Percentiles rank a stretch among this genome's conserved stretches.
Evolutionary conservation across 2,888 invertebrate genomes (phyloP).

Genomic region (Artemia sp.): DNA sequence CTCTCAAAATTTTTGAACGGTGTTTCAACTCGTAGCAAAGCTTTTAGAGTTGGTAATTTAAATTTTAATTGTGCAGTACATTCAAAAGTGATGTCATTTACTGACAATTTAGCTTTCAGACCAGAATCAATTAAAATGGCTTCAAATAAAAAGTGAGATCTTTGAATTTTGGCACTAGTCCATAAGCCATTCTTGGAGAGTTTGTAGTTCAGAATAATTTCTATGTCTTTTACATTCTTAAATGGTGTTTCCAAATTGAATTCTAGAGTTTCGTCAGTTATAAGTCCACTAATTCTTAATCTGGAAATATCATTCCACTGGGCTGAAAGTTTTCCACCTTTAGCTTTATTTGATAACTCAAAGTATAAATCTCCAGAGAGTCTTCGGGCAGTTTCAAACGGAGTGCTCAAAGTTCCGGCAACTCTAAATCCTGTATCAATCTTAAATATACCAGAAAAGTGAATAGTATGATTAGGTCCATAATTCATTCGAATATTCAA

Average conservation of each 20-base stretch:
- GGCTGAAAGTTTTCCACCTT: conserved; percentile 1
- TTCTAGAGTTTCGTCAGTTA: neutral
- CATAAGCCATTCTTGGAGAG: neutral
- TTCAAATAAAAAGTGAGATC: neutral
- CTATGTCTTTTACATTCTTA: neutral
- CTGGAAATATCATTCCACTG: neutral
- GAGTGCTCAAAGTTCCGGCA: conserved; percentile 23
- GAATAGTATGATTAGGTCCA: conserved; percentile 22
- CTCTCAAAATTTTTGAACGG: conserved; percentile 26
- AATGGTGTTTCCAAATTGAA: conserved; percentile 16
- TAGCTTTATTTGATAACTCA: neutral
- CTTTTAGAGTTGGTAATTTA: conserved; percentile 8
- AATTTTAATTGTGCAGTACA: conserved; percentile 14
- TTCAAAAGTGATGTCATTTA: neutral
- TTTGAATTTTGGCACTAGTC: neutral
- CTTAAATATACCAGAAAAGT: conserved; percentile 22
- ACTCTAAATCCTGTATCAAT: conserved; percentile 21
- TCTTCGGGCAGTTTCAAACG: conserved; percentile 22
- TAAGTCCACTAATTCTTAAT: neutral
- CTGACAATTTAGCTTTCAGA: neutral
- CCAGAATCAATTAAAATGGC: neutral
- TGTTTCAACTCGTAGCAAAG: conserved; percentile 24
- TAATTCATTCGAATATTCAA: conserved; percentile 22
- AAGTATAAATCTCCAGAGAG: conserved; percentile 12
- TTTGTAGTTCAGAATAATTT: neutral